A percentile compares a stretch with the other conserved stretches of the same genome.
Evolutionary conservation across 2,888 invertebrate species (phyloP).

Genomic region (Abrostola triplasia): DNA sequence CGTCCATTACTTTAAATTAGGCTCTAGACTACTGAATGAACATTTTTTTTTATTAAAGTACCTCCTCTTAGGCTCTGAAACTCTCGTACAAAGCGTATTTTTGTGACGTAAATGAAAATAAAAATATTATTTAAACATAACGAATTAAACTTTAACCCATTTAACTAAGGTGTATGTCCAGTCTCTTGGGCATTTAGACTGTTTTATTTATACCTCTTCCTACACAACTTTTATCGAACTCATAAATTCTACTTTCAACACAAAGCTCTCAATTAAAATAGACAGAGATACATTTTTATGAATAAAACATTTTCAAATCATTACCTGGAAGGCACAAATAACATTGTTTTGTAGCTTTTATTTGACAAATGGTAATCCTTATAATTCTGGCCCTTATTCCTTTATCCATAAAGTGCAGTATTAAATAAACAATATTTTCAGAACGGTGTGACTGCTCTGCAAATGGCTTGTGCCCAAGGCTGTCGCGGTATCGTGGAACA

Average conservation of each 20-base stretch:
- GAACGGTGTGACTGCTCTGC: constrained; percentile 91
- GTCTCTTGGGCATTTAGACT: no score
- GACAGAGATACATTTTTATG: constrained; percentile 44
- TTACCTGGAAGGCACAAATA: constrained; percentile 30
- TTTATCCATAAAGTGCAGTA: neutral
- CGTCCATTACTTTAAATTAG: neutral
- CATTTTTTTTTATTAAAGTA: neutral
- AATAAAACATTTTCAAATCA: constrained; percentile 56
- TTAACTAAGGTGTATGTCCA: no score
- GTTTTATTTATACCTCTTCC: no score
- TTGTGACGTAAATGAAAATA: no score
- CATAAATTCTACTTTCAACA: constrained; percentile 26
- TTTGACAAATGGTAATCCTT: constrained; percentile 1
- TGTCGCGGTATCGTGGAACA: constrained; percentile 91
- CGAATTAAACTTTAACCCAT: no score
- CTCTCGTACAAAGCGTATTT: no score
- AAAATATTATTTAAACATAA: no score
- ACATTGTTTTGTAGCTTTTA: constrained; percentile 19
- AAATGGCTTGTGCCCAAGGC: constrained; percentile 91
- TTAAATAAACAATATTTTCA: constrained; percentile 63
- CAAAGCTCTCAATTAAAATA: constrained; percentile 46
- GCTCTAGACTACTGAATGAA: neutral
- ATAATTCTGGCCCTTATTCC: constrained; percentile 9
- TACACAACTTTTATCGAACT: constrained; percentile 4
- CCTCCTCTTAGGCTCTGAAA: no score